Conservation (phyloP, 2,797 vertebrate genomes). For the Enteromius paludinosus region DNA sequence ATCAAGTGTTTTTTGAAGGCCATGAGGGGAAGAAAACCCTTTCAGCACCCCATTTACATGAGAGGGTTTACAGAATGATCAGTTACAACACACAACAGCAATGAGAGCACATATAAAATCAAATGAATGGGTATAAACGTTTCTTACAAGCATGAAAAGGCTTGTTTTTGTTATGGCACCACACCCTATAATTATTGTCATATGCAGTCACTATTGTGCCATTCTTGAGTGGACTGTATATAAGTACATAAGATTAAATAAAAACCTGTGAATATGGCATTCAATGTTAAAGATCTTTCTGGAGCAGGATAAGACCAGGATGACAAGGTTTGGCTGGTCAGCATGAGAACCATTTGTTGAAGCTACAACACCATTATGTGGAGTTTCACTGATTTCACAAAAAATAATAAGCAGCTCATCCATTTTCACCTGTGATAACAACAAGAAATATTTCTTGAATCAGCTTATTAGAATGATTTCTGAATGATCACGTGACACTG, state of each 20-base stretch:
- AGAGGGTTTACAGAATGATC: background rate
- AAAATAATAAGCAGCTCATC: background rate
- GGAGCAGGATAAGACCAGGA: background rate
- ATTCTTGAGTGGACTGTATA: background rate
- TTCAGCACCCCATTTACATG: slow-evolving; percentile 10
- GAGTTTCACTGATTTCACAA: background rate
- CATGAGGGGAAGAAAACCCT: background rate
- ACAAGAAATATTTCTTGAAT: background rate
- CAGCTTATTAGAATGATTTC: background rate
- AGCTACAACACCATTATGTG: background rate
- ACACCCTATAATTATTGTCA: slow-evolving; percentile 30
- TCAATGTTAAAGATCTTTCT: background rate
- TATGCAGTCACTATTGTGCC: background rate
- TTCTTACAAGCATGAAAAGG: slow-evolving; percentile 11
- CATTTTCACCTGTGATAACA: background rate
- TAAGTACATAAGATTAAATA: background rate
- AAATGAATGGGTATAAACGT: slow-evolving; percentile 1
- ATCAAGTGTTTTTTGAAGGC: background rate
- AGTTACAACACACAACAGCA: slow-evolving; percentile 2
- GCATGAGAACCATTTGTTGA: background rate
- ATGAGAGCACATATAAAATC: slow-evolving; percentile 6
- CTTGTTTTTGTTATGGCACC: slow-evolving; percentile 16
- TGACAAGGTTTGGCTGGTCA: background rate
- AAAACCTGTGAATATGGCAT: background rate
- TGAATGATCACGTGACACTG: background rate